Conservation (phyloP, 2,888 invertebrate species). For the Campaea margaritaria region DNA sequence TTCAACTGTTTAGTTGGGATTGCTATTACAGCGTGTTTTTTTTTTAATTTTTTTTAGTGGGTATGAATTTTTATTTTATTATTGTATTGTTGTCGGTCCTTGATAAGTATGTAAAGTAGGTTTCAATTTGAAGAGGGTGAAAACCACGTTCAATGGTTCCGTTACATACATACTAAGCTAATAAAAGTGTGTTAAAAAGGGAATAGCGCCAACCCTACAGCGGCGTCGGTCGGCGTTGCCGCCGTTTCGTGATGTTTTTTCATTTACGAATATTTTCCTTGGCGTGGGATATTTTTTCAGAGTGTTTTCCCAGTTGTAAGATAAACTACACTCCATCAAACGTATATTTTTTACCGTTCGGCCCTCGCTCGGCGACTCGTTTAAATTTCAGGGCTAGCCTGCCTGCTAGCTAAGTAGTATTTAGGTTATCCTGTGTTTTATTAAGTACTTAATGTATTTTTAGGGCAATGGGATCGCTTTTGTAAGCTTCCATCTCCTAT, state of each 20-base stretch:
- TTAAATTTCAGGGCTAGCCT: slow-evolving; percentile 24
- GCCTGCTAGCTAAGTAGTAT: slow-evolving; percentile 1
- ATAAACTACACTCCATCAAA: slow-evolving; percentile 84
- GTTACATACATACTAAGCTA: no score
- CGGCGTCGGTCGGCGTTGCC: slow-evolving; percentile 50
- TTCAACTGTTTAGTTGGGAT: no score
- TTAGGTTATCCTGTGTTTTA: slow-evolving; percentile 6
- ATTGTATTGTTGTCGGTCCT: no score
- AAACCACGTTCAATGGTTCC: no score
- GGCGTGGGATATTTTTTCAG: slow-evolving; percentile 82
- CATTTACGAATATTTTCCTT: slow-evolving; percentile 85
- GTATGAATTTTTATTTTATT: no score
- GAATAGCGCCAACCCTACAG: slow-evolving; percentile 61
- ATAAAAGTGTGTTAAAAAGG: background rate
- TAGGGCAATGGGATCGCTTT: slow-evolving; percentile 2
- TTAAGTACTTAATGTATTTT: slow-evolving; percentile 8
- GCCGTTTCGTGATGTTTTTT: slow-evolving; percentile 75
- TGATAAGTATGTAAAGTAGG: background rate
- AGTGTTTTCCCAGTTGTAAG: slow-evolving; percentile 83
- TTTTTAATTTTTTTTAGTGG: no score
- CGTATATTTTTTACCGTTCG: slow-evolving; percentile 74
- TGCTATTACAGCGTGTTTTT: no score
- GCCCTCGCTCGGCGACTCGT: slow-evolving; percentile 38
- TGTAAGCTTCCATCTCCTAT: background rate
- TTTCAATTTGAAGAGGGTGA: background rate